Base-by-base conservation (phyloP, 2,113 vertebrate species). In the Dendropsophus ebraccatus region DNA sequence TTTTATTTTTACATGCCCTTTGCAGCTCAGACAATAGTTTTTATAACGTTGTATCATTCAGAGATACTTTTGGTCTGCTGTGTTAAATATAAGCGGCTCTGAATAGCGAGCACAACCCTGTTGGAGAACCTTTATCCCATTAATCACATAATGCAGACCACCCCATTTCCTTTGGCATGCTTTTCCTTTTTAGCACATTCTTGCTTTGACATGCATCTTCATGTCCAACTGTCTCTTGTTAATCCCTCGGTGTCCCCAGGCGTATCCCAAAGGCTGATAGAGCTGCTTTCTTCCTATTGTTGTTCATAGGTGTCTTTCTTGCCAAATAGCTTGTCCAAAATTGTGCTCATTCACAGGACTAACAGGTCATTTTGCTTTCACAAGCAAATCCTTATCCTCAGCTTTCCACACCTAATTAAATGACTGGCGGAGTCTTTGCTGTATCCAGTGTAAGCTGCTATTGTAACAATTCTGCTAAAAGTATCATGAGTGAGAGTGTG, bases 181-280 rank as follows among this genome's bases (percentile, higher is more conserved):
- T 65, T 81, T 81, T 81, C 12, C 78, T 56, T 81, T 81, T 41
- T 70, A 23, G 28, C 58, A 49, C 83, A 84, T 84, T 84, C 83
- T 76, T 62, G 60, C 56, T 30, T 65, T 84, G n/a, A 84, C 83
- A 77, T 76, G 72, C 41, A 60, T 65, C 73, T 84, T 76, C 83
- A 76, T 32, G 72, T 84, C 72, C 41, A 41, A 76, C 72, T 65
- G 72, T 84, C 37, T 84, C 82, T 74, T 83, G 58, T 45, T 84
- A 62, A 84, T 84, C 56, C 56, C 17, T 76, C 54, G 32, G 83
- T 75, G 37, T 62, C 83, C 65, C 54, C n/a, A 65, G 56, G 54
- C 54, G 8, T 77, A 35, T 49, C 73, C 72, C 45, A 77, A 70
- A 76, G 83, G 72, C 41, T 21, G 54, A 84, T 45, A 60, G 13